Evolutionary conservation across 2,113 vertebrate genomes (phyloP).

Genomic region (Carlito syrichta): DNA sequence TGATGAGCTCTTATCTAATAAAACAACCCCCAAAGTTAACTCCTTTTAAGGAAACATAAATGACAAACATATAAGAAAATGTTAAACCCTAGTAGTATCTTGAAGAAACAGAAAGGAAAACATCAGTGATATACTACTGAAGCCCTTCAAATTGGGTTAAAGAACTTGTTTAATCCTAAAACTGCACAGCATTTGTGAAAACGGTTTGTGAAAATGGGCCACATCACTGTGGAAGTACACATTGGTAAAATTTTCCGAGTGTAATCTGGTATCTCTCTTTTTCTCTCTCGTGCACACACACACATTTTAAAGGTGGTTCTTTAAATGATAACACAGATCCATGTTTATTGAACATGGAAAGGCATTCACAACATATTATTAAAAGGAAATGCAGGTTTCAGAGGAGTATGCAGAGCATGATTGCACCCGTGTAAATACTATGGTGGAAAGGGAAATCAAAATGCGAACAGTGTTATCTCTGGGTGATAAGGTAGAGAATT

Average conservation of each 20-base stretch:
- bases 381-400: neutral
- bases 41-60: constrained; percentile 45
- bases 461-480: neutral
- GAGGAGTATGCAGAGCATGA: neutral
- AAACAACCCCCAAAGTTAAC: neutral
- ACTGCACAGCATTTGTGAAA: neutral
- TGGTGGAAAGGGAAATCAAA: neutral
- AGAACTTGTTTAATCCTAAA: neutral
- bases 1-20: neutral
- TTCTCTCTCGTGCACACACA: too few species aligned
- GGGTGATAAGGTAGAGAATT: neutral
- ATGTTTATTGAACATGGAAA: neutral
- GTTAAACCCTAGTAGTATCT: neutral
- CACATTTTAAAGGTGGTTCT: neutral
- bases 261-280: too few species aligned
- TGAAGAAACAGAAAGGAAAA: constrained; percentile 23
- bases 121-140: neutral
- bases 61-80: neutral
- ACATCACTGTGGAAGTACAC: neutral
- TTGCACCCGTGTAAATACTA: neutral
- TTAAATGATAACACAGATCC: neutral
- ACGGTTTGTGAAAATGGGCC: neutral
- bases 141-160: neutral
- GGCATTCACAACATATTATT: neutral
- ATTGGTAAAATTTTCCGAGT: neutral